Conservation (phyloP, 1,140 invertebrate genomes). For the Bombus ignitus region DNA sequence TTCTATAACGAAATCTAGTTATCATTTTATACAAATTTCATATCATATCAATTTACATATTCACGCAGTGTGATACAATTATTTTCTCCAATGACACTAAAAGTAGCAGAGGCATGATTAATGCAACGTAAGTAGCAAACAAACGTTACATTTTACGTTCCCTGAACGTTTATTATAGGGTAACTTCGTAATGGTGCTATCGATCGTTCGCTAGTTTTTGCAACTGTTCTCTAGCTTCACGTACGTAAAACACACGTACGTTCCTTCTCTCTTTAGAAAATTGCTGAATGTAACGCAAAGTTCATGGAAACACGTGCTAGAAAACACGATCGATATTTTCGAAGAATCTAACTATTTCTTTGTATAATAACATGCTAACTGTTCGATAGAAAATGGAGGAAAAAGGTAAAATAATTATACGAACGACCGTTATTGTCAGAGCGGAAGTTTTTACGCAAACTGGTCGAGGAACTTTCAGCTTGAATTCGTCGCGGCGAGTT, state of each 20-base stretch:
- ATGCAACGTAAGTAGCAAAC: conserved; percentile 1
- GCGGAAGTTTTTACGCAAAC: conserved; percentile 22
- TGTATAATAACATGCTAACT: conserved; percentile 6
- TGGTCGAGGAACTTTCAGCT: conserved; percentile 29
- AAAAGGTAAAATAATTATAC: neutral
- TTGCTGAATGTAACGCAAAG: neutral
- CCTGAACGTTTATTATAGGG: neutral
- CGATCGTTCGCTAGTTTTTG: conserved; percentile 24
- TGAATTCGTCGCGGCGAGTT: conserved; percentile 61
- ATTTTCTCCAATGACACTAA: neutral
- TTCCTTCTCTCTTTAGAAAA: neutral
- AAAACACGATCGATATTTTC: conserved; percentile 18
- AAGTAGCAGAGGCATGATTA: neutral
- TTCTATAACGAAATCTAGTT: neutral
- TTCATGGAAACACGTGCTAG: neutral
- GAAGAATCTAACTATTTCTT: conserved; percentile 19
- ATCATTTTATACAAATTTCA: neutral
- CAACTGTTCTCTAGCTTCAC: neutral
- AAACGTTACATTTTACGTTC: conserved; percentile 5
- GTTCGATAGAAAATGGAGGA: conserved; percentile 8
- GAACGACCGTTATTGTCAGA: neutral
- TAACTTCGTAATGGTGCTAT: neutral
- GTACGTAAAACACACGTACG: neutral
- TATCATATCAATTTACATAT: neutral
- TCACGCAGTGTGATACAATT: neutral